A percentile compares a stretch with the other conserved stretches of the same genome.
Evolutionary conservation across 2,888 invertebrate species (phyloP).

Genomic region (Carpatolechia fugitivella): DNA sequence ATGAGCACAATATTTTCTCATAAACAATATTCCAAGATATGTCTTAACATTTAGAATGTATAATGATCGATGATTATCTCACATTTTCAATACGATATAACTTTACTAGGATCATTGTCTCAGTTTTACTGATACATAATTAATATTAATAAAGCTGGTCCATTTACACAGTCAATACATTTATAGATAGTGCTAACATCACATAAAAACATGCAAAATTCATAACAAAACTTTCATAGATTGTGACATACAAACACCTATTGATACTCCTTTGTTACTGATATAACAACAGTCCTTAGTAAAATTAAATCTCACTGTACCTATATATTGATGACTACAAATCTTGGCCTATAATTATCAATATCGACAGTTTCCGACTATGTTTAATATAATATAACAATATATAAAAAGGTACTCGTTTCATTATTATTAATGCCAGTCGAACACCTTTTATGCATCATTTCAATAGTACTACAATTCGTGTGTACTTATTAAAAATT

Average conservation of each 20-base stretch:
- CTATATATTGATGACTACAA: conserved; percentile 36
- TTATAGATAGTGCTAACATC: conserved; percentile 36
- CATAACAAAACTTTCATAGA: conserved; percentile 43
- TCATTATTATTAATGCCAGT: conserved; percentile 21
- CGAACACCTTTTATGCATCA: conserved; percentile 2
- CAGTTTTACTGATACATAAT: conserved; percentile 66
- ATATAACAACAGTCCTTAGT: conserved; percentile 17
- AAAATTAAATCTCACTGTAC: conserved; percentile 26
- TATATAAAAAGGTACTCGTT: conserved; percentile 25
- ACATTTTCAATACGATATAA: conserved; percentile 38
- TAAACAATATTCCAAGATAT: conserved; percentile 31
- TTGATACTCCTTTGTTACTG: conserved; percentile 13
- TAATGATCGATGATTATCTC: conserved; percentile 28
- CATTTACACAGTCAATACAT: conserved; percentile 47
- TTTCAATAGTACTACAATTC: too few relatives aligned
- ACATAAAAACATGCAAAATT: conserved; percentile 60
- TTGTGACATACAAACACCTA: conserved; percentile 18
- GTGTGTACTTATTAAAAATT: neutral
- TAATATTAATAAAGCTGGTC: conserved; percentile 64
- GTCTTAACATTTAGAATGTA: conserved; percentile 44
- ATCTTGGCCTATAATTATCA: conserved; percentile 40
- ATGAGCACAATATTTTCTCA: neutral
- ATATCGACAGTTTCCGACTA: conserved; percentile 54
- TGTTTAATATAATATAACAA: conserved; percentile 29
- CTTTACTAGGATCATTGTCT: conserved; percentile 42